Evolutionary conservation across 2,113 vertebrate species (phyloP), one percentile per base, ranked within the genome.

Genomic region (Panthera uncia): DNA sequence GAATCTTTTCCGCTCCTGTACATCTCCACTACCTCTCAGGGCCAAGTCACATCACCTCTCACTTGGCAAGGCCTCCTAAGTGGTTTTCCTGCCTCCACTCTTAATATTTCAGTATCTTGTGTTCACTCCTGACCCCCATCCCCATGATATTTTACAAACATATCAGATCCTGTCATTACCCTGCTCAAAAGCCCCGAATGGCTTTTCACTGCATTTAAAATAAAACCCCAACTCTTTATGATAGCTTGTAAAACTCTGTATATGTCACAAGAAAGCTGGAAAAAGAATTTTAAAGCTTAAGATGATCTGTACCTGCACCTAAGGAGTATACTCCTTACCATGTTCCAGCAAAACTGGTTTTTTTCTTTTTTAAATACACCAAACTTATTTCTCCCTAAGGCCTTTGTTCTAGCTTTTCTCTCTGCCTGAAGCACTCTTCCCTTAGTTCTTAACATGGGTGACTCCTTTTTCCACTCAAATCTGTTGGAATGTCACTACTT

Each of bases 381-480:
- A 89, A 71, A 16, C 7, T 81, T 38, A 61, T 92, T 85, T 29
- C 74, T 80, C 16, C 33, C 14, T 79, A 74, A 4, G 50, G 41
- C 19, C 25, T 93, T 93, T 76, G 18, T 50, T 65, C 78, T 74
- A 88, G 16, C 29, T 78, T 10, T 81, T 83, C 18, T 82, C 23
- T 80, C 57, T 91, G 29, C 38, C 48, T 80, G 38, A 84, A 93
- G 90, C 38, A 48, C 50, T 89, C 14, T 80, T 94, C 31, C 63
- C 38, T 74, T 18, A 66, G 65, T 76, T 78, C 63, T 57, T 82
- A 92, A 80, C 13, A 15, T 63, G 48, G 21, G 23, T 68, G 36
- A 93, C 48, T 92, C 52, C 31, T 82, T 74, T 91, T 92, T 61
- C 93, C 95, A 89, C 31, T 89, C 16, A 57, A 8, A 92, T 41